Evolutionary conservation across 2,113 vertebrate species (phyloP).

Genomic region (Collichthys lucidus): DNA sequence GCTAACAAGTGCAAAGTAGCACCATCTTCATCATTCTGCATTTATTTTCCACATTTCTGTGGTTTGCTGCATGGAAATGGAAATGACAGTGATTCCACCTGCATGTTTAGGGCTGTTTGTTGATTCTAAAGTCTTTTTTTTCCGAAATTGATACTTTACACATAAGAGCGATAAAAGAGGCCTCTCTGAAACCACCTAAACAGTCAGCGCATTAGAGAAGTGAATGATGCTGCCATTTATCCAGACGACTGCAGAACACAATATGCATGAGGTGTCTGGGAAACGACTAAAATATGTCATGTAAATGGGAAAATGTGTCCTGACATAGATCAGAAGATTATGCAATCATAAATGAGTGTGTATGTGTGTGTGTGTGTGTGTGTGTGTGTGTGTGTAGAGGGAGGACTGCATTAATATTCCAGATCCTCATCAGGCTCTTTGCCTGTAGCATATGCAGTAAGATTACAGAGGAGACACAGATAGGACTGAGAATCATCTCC

Average conservation of each 20-base stretch:
- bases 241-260: conserved; percentile 29
- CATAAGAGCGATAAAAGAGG: conserved; percentile 9
- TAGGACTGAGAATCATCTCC: conserved; percentile 19
- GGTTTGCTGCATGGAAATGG: not conserved
- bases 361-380: not conserved
- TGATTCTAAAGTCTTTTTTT: not conserved
- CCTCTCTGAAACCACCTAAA: conserved; percentile 16
- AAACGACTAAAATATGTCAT: conserved; percentile 51
- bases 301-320: conserved; percentile 41
- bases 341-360: conserved; percentile 14
- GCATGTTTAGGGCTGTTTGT: not conserved
- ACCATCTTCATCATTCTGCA: not conserved
- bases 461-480: conserved; percentile 25
- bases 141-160: conserved; percentile 6
- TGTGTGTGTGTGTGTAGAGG: not conserved
- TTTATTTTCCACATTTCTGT: not conserved
- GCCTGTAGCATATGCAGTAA: conserved; percentile 40
- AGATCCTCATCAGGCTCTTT: conserved; percentile 41
- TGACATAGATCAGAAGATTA: conserved; percentile 44
- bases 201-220: conserved; percentile 22
- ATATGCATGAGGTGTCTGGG: conserved; percentile 14
- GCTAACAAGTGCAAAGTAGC: not conserved
- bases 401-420: conserved; percentile 32
- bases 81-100: not conserved
- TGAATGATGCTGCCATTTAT: conserved; percentile 50